Percentiles rank a stretch among this genome's conserved stretches.
These are phyloP conservation scores for Malurus leucopterus DNA, from an alignment of 2,797 vertebrate genomes.

Conservation along the genomic window DNA sequence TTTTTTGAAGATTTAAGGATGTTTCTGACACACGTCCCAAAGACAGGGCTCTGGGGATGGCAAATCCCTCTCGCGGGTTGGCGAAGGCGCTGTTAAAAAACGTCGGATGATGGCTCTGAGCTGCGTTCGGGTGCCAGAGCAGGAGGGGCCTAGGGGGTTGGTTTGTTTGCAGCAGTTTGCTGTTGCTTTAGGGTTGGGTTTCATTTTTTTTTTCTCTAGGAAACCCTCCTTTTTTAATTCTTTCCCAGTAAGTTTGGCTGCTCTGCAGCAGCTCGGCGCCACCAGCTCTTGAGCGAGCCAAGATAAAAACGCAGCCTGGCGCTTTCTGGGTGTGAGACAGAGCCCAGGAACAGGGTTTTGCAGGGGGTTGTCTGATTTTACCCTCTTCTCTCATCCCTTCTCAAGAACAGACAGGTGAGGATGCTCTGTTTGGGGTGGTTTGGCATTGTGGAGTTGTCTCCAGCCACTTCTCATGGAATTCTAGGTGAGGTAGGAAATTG, in stretches of 20 bases:
- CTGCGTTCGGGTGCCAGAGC: not conserved
- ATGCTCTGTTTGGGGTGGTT: not conserved
- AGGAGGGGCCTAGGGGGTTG: not conserved
- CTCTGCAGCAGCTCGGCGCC: accelerated
- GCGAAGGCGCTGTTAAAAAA: not conserved
- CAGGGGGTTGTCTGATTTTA: not conserved
- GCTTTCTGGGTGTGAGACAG: not conserved
- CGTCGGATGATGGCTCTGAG: not conserved
- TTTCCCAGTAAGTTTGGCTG: not conserved
- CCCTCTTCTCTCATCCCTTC: not conserved
- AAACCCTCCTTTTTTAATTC: not conserved
- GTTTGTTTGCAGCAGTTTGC: not conserved
- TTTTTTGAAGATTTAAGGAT: conserved; percentile 64
- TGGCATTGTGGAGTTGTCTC: not conserved
- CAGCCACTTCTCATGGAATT: not conserved
- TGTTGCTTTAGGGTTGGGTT: not conserved
- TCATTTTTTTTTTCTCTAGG: not conserved
- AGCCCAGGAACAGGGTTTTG: not conserved
- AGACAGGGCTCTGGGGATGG: conserved; percentile 62
- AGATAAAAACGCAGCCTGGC: not conserved
- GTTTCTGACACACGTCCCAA: conserved; percentile 61
- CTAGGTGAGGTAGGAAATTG: accelerated
- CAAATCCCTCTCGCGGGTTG: conserved; percentile 50
- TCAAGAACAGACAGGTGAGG: not conserved
- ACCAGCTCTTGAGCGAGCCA: accelerated